Evolutionary conservation across 1,140 invertebrate species (phyloP).

Genomic region (Drosophila triauraria): DNA sequence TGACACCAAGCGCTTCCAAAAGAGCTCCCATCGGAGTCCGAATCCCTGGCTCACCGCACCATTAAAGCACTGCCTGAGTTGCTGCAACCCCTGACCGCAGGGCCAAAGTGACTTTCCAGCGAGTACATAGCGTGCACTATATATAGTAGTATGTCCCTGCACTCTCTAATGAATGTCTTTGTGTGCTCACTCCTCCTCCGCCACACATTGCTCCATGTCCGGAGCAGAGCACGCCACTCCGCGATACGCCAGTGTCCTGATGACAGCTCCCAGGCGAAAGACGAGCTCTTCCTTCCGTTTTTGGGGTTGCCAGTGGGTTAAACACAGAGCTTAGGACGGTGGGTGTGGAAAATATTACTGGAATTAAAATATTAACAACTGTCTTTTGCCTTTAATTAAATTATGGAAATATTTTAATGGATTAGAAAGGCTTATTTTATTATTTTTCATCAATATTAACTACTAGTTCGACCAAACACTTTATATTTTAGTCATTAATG

Average conservation of each 20-base stretch:
- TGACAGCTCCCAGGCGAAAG: conserved; percentile 61
- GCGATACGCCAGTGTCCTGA: conserved; percentile 43
- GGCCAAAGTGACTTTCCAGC: conserved; percentile 49
- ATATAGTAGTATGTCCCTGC: conserved; percentile 9
- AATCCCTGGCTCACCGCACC: conserved; percentile 60
- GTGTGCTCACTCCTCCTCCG: conserved; percentile 1
- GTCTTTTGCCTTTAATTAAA: neutral
- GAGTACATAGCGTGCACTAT: conserved; percentile 22
- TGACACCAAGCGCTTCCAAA: conserved; percentile 2
- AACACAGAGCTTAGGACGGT: conserved; percentile 3
- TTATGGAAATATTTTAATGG: neutral
- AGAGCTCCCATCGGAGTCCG: conserved; percentile 13
- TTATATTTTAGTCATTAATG: no score
- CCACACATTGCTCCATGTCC: conserved; percentile 63
- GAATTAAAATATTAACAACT: neutral
- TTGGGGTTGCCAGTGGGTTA: conserved; percentile 9
- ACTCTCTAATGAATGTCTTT: conserved; percentile 60
- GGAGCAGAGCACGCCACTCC: conserved; percentile 42
- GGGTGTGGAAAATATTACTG: neutral
- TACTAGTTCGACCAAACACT: no score
- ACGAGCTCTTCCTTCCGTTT: conserved; percentile 60
- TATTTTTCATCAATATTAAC: no score
- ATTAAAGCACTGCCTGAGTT: conserved; percentile 72
- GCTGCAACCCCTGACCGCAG: conserved; percentile 56
- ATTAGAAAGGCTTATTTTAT: no score